Evolutionary conservation across 2,113 vertebrate species (phyloP), one percentile per base, ranked within the genome.

Genomic region (Miniopterus natalensis): DNA sequence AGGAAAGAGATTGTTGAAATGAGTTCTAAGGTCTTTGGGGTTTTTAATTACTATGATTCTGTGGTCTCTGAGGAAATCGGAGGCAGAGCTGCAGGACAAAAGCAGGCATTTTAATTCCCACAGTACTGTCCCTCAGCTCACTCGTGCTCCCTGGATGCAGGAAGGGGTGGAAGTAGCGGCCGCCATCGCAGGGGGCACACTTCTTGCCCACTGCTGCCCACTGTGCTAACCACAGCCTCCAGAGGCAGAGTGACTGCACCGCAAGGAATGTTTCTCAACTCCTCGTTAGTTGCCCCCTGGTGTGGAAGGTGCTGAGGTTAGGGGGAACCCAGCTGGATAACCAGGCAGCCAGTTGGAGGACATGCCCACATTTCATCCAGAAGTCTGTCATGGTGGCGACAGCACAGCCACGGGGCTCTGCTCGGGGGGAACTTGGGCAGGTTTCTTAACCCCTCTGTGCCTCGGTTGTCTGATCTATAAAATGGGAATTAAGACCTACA

Each of bases 111-210:
- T 4, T 73, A 68, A n/a, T 83, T 78, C 31, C 78, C 20, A 0
- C 40, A 79, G 86, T 25, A 14, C 13, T 5, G 18, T 27, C 6
- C 20, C 13, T 68, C 9, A n/a, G 23, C 45, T 95, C 71, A 40
- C 2, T 57, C 66, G 11, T 7, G 29, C 40, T 65, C 11, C 51
- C 47, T 81, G 55, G 59, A 73, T 73, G n/a, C 42, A 59, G 42
- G 63, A 45, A 11, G 29, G n/a, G 53, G 3, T 23, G 23, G 51
- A 9, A 49, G 31, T 13, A 42, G 8, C 8, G 25, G 73, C 14
- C 4, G 0, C 71, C 29, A 8, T 15, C 29, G 27, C 15, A 11
- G 31, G 40, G n/a, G 5, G 17, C 4, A 29, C 1, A 0, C 17
- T 57, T 57, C 47, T 57, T 31, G 27, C 47, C 57, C 7, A n/a